Conservation (phyloP, 2,888 invertebrate species). For the Steinernema hermaphroditum region DNA sequence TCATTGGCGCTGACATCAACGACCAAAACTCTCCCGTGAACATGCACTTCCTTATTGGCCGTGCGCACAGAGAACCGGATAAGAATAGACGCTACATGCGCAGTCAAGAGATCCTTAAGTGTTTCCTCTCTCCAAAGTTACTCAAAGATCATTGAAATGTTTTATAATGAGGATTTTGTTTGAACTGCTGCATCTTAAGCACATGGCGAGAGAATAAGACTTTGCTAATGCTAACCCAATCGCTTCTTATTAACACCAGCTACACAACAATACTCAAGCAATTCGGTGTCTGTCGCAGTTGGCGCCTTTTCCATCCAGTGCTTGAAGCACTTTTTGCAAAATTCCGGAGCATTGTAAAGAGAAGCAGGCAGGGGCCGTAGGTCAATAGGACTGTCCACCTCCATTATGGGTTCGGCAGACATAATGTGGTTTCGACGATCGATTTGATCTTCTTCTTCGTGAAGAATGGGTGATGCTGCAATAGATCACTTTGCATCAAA, state of each 20-base stretch:
- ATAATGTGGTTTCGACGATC: not conserved
- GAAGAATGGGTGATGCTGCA: slow-evolving; percentile 9
- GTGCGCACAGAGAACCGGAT: too few species aligned
- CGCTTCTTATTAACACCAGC: not conserved
- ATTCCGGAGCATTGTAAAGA: slow-evolving; percentile 3
- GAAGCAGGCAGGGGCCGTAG: not conserved
- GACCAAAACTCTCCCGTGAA: too few species aligned
- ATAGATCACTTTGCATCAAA: not conserved
- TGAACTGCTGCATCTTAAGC: too few species aligned
- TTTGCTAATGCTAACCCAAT: not conserved
- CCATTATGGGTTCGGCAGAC: slow-evolving; percentile 9
- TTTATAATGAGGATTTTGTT: too few species aligned
- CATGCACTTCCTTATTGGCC: too few species aligned
- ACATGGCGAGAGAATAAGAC: too few species aligned
- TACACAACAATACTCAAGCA: slow-evolving; percentile 13
- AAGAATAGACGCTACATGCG: too few species aligned
- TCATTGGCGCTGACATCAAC: too few species aligned
- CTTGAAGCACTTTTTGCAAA: slow-evolving; percentile 8
- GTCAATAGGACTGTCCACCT: not conserved
- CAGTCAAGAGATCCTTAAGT: too few species aligned
- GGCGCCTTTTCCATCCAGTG: slow-evolving; percentile 18
- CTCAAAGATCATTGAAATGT: too few species aligned
- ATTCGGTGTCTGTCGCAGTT: not conserved
- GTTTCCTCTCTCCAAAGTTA: too few species aligned
- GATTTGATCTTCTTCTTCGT: not conserved